phyloP scores from a whole-genome alignment of 2,797 vertebrate species.

The Heteromormyrus szaboi region DNA sequence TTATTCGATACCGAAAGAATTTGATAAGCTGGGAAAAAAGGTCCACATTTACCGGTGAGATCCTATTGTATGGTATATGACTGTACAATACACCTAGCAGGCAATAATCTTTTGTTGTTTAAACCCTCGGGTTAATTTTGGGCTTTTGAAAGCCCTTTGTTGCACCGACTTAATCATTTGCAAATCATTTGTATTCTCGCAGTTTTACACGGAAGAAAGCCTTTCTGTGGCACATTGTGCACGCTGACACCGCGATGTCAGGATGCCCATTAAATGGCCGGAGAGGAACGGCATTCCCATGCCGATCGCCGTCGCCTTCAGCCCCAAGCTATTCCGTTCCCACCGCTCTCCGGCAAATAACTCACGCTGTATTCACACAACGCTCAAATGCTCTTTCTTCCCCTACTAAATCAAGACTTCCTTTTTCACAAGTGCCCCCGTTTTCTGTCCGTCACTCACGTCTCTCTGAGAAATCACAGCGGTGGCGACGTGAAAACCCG shows the following conservation, averaged over 20 bases:
- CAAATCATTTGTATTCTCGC: slow-evolving; percentile 5
- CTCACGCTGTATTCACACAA: neutral
- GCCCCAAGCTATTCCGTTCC: neutral
- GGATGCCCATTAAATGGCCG: neutral
- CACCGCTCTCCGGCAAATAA: neutral
- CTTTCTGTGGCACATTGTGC: neutral
- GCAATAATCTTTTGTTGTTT: neutral
- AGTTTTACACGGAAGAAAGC: neutral
- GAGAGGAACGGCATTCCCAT: slow-evolving; percentile 10
- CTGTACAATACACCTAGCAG: neutral
- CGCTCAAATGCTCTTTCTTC: neutral
- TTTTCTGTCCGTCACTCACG: neutral
- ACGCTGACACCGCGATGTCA: slow-evolving; percentile 6
- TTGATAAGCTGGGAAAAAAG: neutral
- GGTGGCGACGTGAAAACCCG: neutral
- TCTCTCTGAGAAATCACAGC: neutral
- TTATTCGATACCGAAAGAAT: neutral
- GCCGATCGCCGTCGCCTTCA: neutral
- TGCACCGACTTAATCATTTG: slow-evolving; percentile 1
- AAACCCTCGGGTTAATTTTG: neutral
- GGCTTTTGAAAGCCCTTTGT: neutral
- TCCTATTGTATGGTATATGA: neutral
- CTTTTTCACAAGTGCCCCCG: neutral
- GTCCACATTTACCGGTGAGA: neutral
- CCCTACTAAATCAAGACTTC: neutral